Conservation (phyloP, 2,113 vertebrate species). For the Eurypyga helias region DNA sequence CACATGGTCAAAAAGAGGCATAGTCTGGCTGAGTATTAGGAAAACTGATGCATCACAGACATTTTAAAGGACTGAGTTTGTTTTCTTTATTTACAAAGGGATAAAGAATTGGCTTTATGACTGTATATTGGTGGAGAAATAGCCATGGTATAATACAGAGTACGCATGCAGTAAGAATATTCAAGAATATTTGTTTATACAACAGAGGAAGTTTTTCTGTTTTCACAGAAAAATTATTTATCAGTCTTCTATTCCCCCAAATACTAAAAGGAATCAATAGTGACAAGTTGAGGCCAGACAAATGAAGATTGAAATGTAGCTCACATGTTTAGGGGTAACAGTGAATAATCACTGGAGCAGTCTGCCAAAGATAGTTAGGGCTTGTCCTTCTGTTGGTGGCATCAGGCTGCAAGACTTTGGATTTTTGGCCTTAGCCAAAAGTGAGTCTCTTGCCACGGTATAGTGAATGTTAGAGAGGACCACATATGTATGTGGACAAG, state of each 20-base stretch:
- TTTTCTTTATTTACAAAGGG: not conserved
- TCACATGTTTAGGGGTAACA: not conserved
- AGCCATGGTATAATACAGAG: not conserved
- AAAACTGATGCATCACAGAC: not conserved
- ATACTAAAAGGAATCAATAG: not conserved
- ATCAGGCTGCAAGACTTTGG: not conserved
- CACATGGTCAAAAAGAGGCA: not conserved
- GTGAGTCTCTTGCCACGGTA: not conserved
- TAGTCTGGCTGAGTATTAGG: not conserved
- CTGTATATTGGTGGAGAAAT: not conserved
- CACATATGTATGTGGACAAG: not conserved
- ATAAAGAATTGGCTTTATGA: not conserved
- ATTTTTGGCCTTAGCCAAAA: not conserved
- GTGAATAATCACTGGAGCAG: not conserved
- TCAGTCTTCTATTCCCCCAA: not conserved
- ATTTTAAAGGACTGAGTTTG: not conserved
- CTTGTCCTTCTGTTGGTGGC: not conserved
- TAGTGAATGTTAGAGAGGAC: not conserved
- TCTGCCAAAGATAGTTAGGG: not conserved
- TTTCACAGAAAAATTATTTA: not conserved
- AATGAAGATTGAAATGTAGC: not conserved
- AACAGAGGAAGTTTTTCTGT: not conserved
- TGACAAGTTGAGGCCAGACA: not conserved
- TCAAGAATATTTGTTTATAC: not conserved
- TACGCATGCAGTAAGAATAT: not conserved